Evolutionary conservation across 2,113 vertebrate genomes (phyloP), one percentile per base, ranked within the genome.

Genomic region (Etheostoma spectabile): DNA sequence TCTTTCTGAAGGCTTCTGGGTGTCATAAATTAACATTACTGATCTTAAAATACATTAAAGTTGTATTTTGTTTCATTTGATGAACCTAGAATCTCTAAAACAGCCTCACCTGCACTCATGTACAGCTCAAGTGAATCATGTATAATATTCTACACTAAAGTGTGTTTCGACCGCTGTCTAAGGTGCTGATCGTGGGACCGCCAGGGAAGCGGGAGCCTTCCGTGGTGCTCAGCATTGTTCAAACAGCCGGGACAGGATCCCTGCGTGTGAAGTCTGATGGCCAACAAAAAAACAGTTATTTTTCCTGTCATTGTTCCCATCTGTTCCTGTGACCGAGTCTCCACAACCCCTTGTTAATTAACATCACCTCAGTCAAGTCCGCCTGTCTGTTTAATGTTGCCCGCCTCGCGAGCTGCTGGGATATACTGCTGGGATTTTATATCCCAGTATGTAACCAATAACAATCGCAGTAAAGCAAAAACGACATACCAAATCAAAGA

Each of bases 161-260:
- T 61, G 59, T 27, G 53, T 52, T 56, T 57, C 5, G 33, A 8
- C 49, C 60, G 33, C 86, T 90, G 83, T 91, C 90, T 77, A 27
- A 10, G 77, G 86, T 88, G 68, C 85, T 85, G 86, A 86, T 74
- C 79, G 56, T 1, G 35, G 15, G 51, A 5, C 11, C 10, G 6
- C 4, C 21, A 4, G 21, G 15, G 46, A 61, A 55, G 63, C 1
- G 3, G 59, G 71, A 76, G 52, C 74, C 83, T 62, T 77, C 83
- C n/a, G 0, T 71, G 77, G 74, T 82, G 21, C 73, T 80, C 4
- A 8, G 10, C 2, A 4, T 2, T 56, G 69, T 38, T 30, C 16
- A 30, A 33, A 49, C 65, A 55, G 48, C 77, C 53, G 49, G 16
- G 63, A 16, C 49, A 46, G 67, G 42, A 59, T 61, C 57, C 64